Conservation (phyloP, 2,888 invertebrate genomes). For the Gymnosoma rotundatum region DNA sequence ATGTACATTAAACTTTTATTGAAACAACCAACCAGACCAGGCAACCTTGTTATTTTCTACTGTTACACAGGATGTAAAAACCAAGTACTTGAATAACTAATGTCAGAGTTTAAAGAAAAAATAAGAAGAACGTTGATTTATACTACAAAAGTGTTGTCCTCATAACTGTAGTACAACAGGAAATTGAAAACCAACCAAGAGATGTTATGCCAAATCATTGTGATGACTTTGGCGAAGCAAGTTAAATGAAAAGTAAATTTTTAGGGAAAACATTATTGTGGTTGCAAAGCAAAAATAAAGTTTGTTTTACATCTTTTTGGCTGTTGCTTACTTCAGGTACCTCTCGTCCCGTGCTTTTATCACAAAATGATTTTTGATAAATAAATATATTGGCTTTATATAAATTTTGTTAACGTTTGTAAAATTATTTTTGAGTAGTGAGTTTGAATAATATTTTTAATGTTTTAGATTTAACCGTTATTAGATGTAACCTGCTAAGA, state of each 20-base stretch:
- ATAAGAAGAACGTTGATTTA: conserved; percentile 1
- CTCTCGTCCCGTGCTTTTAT: background rate
- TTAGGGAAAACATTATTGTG: background rate
- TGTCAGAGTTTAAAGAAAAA: conserved; percentile 15
- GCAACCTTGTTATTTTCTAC: conserved; percentile 27
- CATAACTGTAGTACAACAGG: conserved; percentile 49
- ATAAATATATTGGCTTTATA: background rate
- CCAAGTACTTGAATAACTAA: conserved; percentile 26
- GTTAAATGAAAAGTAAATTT: background rate
- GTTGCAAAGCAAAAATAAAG: background rate
- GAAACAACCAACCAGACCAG: conserved; percentile 21
- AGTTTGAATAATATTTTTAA: no score
- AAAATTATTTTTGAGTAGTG: no score
- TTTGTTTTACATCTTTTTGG: background rate
- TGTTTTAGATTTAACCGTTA: no score
- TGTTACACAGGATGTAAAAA: conserved; percentile 25
- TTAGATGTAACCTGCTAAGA: no score
- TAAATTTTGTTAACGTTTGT: no score
- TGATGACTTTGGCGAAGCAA: conserved; percentile 43
- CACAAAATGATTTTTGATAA: background rate
- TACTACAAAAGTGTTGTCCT: conserved; percentile 24
- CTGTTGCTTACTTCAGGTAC: background rate
- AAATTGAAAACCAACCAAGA: conserved; percentile 62
- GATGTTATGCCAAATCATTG: conserved; percentile 61
- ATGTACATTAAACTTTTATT: conserved; percentile 9